Evolutionary conservation across 2,888 invertebrate species (phyloP).

Genomic region (Ophion obscuratus): DNA sequence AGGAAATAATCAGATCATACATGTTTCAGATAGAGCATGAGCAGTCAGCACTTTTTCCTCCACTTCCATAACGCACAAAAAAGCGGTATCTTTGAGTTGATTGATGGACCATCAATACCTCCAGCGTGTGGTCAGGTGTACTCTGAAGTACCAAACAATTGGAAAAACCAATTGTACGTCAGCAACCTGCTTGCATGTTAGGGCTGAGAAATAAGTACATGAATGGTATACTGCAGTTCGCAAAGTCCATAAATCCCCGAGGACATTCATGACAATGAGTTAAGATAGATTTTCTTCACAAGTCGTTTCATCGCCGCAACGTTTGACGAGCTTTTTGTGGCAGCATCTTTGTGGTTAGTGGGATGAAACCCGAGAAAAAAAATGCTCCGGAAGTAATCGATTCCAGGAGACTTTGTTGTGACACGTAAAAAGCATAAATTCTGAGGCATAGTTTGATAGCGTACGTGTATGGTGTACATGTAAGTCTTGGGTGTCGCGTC

Average conservation of each 20-base stretch:
- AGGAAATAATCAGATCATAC: neutral
- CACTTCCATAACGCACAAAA: neutral
- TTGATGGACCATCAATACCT: too few species aligned
- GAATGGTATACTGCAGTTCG: neutral
- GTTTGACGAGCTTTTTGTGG: slow-evolving; percentile 19
- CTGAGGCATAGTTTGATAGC: slow-evolving; percentile 27
- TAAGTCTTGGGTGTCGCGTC: slow-evolving; percentile 24
- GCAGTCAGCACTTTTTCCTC: neutral
- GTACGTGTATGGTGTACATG: slow-evolving; percentile 24
- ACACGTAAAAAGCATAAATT: slow-evolving; percentile 36
- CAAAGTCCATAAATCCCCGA: slow-evolving; percentile 9
- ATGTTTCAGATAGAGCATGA: neutral
- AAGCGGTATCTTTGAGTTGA: too few species aligned
- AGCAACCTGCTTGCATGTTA: neutral
- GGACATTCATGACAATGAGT: slow-evolving; percentile 23
- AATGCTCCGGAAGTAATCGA: slow-evolving; percentile 43
- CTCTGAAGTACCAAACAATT: neutral
- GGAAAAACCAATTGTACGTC: neutral
- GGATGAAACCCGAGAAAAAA: slow-evolving; percentile 13
- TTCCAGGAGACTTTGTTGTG: slow-evolving; percentile 25
- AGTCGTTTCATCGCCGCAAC: slow-evolving; percentile 10
- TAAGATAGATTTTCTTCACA: slow-evolving; percentile 14
- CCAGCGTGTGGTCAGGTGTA: too few species aligned
- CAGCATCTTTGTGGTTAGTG: slow-evolving; percentile 26
- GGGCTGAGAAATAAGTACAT: neutral